Evolutionary conservation across 2,797 vertebrate genomes (phyloP), one percentile per base, ranked within the genome.

Genomic region (Lepidocolaptes lacrymiger): DNA sequence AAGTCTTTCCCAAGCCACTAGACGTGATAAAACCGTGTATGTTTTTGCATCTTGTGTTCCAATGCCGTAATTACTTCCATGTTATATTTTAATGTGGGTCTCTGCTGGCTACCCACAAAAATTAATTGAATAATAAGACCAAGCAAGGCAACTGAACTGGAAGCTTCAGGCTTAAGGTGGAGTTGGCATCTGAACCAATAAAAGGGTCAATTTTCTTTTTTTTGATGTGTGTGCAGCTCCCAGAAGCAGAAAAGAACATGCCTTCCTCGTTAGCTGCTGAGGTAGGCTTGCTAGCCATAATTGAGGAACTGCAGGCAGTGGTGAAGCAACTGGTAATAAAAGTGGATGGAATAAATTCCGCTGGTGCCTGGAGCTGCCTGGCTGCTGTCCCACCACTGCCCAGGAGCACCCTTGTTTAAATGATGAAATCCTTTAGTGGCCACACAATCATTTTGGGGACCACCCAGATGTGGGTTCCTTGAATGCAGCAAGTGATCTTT

Each of bases 351-450:
- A 71, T 95, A 39, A 77, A 90, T 61, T 93, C 41, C 21, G 0
- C 23, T 48, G 17, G 48, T 76, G 88, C 88, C 91, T 91, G 89
- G 66, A 96, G 91, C 85, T 88, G 66, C 72, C 71, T 91, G 77
- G 75, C 93, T 93, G 71, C 84, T 93, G 74, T 90, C 83, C 89
- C 89, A 86, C 41, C 37, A 9, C 71, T 96, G 89, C 95, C 89
- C 67, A 68, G 77, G 67, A 93, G 91, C 89, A 91, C 88, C 67
- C 37, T 79, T 10, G 0, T 64, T 68, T 89, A 36, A 93, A 63
- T 64, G 22, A 61, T 2, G 14, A 64, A 87, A 71, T 81, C 41
- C 77, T 86, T 22, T 16, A 28, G 48, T 12, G 61, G 43, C 88
- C 71, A 62, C 89, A 67, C 80, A 62, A 62, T 79, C 1, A 4